Conservation (phyloP, 2,888 invertebrate species). For the Magallana nippona region DNA sequence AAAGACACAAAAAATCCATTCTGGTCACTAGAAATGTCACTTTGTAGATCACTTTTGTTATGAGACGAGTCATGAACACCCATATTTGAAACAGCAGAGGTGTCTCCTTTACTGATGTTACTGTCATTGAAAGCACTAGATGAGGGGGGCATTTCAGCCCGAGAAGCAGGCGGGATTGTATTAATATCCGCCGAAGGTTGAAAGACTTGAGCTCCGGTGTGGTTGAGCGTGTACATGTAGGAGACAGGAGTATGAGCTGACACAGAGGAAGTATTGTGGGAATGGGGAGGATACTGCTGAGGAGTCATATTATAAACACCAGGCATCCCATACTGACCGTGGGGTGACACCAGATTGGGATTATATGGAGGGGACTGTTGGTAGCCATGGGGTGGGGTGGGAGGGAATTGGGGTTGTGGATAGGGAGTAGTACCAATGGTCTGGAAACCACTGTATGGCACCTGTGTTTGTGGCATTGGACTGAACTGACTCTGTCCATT, state of each 20-base stretch:
- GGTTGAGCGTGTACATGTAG: constrained; percentile 25
- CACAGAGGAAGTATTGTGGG: constrained; percentile 54
- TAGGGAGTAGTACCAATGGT: constrained; percentile 42
- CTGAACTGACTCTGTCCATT: constrained; percentile 58
- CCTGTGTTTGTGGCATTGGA: constrained; percentile 50
- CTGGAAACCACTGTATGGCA: constrained; percentile 43
- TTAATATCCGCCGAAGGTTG: constrained; percentile 36
- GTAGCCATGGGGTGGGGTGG: constrained; percentile 57
- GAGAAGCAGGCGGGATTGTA: constrained; percentile 37
- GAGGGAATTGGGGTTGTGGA: constrained; percentile 56
- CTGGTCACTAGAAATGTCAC: constrained; percentile 7
- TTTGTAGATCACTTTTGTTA: neutral
- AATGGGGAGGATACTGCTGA: constrained; percentile 54
- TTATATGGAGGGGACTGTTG: constrained; percentile 53
- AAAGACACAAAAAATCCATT: constrained; percentile 93
- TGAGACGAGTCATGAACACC: neutral
- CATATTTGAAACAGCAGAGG: neutral
- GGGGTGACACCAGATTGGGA: constrained; percentile 54
- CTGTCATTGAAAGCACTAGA: constrained; percentile 8
- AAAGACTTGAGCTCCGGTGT: constrained; percentile 50
- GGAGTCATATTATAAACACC: constrained; percentile 42
- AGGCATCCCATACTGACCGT: constrained; percentile 49
- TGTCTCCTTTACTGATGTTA: constrained; percentile 15
- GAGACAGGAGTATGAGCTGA: constrained; percentile 15
- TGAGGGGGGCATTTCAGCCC: neutral